Evolutionary conservation across 2,797 vertebrate genomes (phyloP).

Genomic region (Aselliscus stoliczkanus): DNA sequence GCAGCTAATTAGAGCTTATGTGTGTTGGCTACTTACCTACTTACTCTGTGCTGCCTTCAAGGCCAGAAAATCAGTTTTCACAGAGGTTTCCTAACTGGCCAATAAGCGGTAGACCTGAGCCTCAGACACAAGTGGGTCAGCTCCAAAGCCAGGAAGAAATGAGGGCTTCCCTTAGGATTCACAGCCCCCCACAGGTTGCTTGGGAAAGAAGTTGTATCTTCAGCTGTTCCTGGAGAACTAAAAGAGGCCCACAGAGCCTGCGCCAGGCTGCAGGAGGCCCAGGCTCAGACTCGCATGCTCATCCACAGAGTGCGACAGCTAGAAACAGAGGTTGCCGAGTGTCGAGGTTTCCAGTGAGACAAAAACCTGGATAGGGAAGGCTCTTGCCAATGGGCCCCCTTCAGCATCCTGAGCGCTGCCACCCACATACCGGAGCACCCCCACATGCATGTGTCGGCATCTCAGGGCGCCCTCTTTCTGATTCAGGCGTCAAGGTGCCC

Average conservation of each 20-base stretch:
- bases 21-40: neutral
- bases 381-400: neutral
- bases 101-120: neutral
- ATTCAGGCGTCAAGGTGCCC: neutral
- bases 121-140: neutral
- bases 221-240: neutral
- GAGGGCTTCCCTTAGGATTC: neutral
- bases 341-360: neutral
- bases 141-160: neutral
- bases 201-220: neutral
- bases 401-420: neutral
- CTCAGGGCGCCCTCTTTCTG: neutral
- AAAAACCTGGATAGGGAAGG: neutral
- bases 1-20: neutral
- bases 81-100: neutral
- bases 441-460: fast-evolving
- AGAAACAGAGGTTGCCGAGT: neutral
- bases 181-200: neutral
- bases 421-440: neutral
- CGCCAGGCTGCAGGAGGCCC: neutral
- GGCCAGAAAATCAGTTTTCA: neutral
- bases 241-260: neutral
- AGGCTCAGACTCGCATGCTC: neutral
- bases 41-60: neutral
- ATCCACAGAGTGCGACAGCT: neutral